These are phyloP conservation scores for Athene noctua DNA, from an alignment of 2,113 vertebrate species.

Conservation along the genomic window DNA sequence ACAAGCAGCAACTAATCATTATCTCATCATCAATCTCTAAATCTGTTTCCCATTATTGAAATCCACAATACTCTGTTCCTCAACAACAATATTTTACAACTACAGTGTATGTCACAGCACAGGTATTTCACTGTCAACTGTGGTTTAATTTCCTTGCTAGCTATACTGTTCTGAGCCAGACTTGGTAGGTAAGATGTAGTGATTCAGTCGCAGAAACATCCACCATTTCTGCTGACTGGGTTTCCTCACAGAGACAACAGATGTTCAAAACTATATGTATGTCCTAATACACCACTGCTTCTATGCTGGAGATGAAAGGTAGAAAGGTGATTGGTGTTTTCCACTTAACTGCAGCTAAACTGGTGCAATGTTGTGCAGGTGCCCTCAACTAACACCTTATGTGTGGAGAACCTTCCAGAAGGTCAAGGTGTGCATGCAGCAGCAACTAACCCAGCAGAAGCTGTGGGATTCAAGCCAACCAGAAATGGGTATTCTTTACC, in stretches of 20 bases:
- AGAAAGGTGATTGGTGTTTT: neutral
- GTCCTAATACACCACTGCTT: neutral
- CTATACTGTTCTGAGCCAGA: neutral
- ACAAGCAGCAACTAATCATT: neutral
- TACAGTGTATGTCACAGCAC: neutral
- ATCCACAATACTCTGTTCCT: neutral
- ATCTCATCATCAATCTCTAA: neutral
- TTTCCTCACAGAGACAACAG: neutral
- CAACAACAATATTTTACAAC: neutral
- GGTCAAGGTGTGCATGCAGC: neutral
- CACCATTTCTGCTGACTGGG: neutral
- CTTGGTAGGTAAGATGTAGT: neutral
- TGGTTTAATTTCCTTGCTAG: neutral
- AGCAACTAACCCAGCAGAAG: neutral
- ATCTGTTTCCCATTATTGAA: neutral
- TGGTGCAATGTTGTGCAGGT: neutral
- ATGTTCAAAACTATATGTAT: neutral
- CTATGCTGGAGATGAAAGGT: neutral
- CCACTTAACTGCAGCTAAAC: neutral
- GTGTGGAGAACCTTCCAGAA: rapidly evolving
- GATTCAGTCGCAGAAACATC: neutral
- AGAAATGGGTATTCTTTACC: neutral
- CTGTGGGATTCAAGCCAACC: neutral
- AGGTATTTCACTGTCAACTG: rapidly evolving
- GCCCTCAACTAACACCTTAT: neutral